Conservation (phyloP, 2,888 invertebrate species). For the Agriopis aurantiaria region DNA sequence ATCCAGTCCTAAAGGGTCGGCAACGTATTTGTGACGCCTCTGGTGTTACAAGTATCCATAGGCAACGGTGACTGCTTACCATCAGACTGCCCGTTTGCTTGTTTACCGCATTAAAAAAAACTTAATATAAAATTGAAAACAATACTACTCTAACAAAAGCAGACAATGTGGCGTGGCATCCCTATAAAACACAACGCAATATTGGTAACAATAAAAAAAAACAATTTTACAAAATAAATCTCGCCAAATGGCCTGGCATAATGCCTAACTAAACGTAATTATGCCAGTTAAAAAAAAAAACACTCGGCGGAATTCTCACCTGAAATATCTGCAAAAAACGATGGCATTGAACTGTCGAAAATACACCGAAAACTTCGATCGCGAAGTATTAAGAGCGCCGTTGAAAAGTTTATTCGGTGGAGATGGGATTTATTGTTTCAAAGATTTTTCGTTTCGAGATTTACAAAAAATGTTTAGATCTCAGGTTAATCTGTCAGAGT, state of each 20-base stretch:
- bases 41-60: too few species aligned
- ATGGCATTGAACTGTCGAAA: conserved; percentile 45
- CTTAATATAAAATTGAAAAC: too few species aligned
- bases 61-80: too few species aligned
- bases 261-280: conserved; percentile 56
- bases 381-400: conserved; percentile 26
- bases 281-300: conserved; percentile 47
- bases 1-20: too few species aligned
- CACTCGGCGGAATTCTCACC: conserved; percentile 17
- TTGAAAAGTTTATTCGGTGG: conserved; percentile 30
- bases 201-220: conserved; percentile 23
- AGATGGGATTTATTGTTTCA: conserved; percentile 23
- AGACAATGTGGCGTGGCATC: conserved; percentile 20
- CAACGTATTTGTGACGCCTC: too few species aligned
- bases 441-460: conserved; percentile 16
- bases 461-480: conserved; percentile 27
- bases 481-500: conserved; percentile 36
- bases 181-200: conserved; percentile 30
- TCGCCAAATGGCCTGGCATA: conserved; percentile 54
- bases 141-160: not conserved
- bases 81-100: too few species aligned
- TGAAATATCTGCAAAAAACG: conserved; percentile 3
- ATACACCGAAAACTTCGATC: conserved; percentile 26
- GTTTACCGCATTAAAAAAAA: too few species aligned
- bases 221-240: conserved; percentile 46